phyloP scores from a whole-genome alignment of 2,888 invertebrate species.

The Copidosoma aretas region DNA sequence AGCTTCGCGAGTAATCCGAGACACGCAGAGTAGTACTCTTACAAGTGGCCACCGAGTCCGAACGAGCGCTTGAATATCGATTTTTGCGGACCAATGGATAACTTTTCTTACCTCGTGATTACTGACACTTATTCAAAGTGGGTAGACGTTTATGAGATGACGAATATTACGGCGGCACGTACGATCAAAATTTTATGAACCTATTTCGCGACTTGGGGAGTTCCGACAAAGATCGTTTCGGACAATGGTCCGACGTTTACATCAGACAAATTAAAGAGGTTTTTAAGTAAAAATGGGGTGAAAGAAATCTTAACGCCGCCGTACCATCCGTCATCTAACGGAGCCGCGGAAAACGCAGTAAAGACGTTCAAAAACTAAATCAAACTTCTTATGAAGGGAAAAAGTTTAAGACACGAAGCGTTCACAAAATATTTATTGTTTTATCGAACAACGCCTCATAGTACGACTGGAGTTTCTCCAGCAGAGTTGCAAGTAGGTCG shows the following conservation, averaged over 20 bases:
- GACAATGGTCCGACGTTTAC: constrained; percentile 35
- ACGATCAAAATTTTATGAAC: constrained; percentile 28
- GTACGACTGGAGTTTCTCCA: too few relatives aligned
- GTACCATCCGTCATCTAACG: constrained; percentile 16
- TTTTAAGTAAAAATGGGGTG: constrained; percentile 25
- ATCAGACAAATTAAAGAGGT: constrained; percentile 18
- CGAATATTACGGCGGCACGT: not conserved
- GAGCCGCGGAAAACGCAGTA: constrained; percentile 1
- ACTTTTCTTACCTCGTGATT: constrained; percentile 9
- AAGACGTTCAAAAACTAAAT: not conserved
- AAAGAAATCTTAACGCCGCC: constrained; percentile 16
- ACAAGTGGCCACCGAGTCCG: constrained; percentile 36
- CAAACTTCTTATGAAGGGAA: too few relatives aligned
- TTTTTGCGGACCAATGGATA: constrained; percentile 36
- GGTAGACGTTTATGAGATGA: constrained; percentile 50
- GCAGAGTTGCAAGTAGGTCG: too few relatives aligned
- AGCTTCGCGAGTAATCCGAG: constrained; percentile 32
- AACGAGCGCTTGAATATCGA: constrained; percentile 36
- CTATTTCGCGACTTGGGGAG: constrained; percentile 34
- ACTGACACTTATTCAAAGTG: constrained; percentile 54
- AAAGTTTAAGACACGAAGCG: too few relatives aligned
- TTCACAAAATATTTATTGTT: too few relatives aligned
- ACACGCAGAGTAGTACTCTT: constrained; percentile 25
- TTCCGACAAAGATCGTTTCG: constrained; percentile 32
- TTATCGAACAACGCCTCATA: too few relatives aligned